Conservation (phyloP, 1,140 invertebrate species). For the Pemphigus obesinymphae region DNA sequence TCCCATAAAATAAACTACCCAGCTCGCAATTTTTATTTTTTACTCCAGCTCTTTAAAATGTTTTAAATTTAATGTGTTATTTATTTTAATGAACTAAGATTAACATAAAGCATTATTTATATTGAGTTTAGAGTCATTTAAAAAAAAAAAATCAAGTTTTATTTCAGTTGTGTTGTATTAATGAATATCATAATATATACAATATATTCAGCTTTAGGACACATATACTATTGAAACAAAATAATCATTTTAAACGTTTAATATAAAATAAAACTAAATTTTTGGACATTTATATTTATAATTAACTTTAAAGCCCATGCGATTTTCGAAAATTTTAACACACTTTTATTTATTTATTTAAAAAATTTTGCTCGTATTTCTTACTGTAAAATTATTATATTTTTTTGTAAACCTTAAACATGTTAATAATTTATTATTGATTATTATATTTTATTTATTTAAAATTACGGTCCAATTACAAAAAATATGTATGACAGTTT, state of each 20-base stretch:
- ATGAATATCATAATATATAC: not conserved
- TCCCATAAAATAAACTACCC: not conserved
- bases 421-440: no score
- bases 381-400: no score
- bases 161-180: not conserved
- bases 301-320: no score
- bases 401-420: no score
- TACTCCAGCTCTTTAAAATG: not conserved
- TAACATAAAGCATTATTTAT: not conserved
- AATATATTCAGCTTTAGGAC: no score
- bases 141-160: not conserved
- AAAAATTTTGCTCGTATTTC: no score
- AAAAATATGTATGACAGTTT: no score
- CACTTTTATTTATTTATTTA: no score
- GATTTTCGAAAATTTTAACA: no score
- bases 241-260: not conserved
- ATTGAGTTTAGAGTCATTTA: not conserved
- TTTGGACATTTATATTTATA: no score
- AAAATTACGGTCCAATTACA: no score
- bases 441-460: no score
- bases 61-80: not conserved
- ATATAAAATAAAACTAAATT: not conserved
- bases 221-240: not conserved
- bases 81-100: not conserved
- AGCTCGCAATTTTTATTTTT: not conserved